These are phyloP conservation scores for Cladorhizidae sp. DNA, from an alignment of 37 sponge, comb jelly and placozoan species.

Conservation along the genomic window DNA sequence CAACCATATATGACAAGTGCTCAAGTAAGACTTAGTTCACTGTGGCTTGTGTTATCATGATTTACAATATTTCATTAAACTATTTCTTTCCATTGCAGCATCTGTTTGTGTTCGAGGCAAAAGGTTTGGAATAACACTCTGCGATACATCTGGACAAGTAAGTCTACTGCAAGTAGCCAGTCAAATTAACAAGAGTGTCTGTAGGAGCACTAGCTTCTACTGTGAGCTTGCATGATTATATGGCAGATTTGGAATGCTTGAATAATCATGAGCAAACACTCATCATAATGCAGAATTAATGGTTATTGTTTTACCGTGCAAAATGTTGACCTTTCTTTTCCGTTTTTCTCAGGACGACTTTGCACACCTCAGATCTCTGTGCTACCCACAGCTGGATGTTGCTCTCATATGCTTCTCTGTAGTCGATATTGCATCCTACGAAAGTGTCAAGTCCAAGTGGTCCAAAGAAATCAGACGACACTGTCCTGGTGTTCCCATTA, in stretches of 20 bases:
- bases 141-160: slow-evolving; percentile 82
- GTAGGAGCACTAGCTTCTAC: too few relatives aligned
- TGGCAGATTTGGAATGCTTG: too few relatives aligned
- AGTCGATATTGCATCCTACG: slow-evolving; percentile 53
- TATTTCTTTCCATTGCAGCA: too few relatives aligned
- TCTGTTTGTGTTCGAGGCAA: slow-evolving; percentile 64
- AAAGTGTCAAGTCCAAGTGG: slow-evolving; percentile 76
- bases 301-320: too few relatives aligned
- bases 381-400: slow-evolving; percentile 77
- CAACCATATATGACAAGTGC: slow-evolving; percentile 82
- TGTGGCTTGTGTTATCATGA: neutral
- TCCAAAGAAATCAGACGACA: slow-evolving; percentile 62
- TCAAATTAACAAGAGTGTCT: too few relatives aligned
- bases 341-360: slow-evolving; percentile 65
- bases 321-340: neutral
- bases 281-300: too few relatives aligned
- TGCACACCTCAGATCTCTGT: slow-evolving; percentile 78
- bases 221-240: too few relatives aligned
- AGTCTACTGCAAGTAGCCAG: too few relatives aligned
- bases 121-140: slow-evolving; percentile 65
- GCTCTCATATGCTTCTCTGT: slow-evolving; percentile 81
- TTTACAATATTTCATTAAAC: too few relatives aligned
- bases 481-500: slow-evolving; percentile 66
- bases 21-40: slow-evolving; percentile 49
- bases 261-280: neutral